These are phyloP conservation scores for Oscheius sp. DNA, from an alignment of 2,888 invertebrate genomes.

Conservation along the genomic window DNA sequence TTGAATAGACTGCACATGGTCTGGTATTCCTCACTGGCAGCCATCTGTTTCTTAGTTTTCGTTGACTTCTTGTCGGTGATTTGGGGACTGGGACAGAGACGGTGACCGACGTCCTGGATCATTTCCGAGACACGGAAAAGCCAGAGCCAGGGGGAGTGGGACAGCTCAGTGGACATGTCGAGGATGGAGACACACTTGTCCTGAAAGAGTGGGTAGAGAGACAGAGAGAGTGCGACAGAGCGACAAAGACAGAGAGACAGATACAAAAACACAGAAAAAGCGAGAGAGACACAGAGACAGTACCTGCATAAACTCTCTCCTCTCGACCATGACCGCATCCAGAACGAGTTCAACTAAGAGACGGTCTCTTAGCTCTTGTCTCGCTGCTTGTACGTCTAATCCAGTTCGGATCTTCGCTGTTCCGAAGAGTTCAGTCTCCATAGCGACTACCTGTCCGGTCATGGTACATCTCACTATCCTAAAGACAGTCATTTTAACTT, in stretches of 20 bases:
- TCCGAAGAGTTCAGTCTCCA: conserved; percentile 50
- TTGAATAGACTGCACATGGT: conserved; percentile 64
- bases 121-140: conserved; percentile 53
- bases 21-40: conserved; percentile 63
- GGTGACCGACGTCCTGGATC: conserved; percentile 62
- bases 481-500: conserved; percentile 18
- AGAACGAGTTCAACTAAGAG: conserved; percentile 49
- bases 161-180: conserved; percentile 55
- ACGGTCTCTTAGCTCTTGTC: conserved; percentile 45
- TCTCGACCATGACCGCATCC: conserved; percentile 43
- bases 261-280: too few species aligned
- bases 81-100: conserved; percentile 58
- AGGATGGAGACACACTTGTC: conserved; percentile 52
- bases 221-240: neutral
- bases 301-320: conserved; percentile 55
- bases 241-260: too few species aligned
- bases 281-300: neutral
- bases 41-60: conserved; percentile 65
- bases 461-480: conserved; percentile 37
- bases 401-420: conserved; percentile 14
- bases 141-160: conserved; percentile 62
- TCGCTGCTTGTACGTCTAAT: conserved; percentile 16
- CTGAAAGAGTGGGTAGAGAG: conserved; percentile 18
- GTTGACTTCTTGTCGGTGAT: conserved; percentile 58
- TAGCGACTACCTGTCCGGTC: conserved; percentile 31